Conservation (phyloP, 2,113 vertebrate genomes). For the Lepus timidus region DNA sequence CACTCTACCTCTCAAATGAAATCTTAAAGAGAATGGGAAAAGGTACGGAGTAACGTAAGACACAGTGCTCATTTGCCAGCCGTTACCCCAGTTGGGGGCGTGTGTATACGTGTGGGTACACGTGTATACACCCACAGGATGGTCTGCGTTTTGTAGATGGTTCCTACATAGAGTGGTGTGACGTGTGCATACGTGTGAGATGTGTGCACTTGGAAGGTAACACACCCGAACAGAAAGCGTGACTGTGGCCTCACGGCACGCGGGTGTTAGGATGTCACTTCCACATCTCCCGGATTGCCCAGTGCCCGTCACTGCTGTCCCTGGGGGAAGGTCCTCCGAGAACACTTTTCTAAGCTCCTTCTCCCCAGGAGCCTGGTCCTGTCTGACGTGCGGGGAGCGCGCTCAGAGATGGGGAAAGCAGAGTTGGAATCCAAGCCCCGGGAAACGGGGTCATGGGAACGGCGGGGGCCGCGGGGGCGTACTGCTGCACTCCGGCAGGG, state of each 20-base stretch:
- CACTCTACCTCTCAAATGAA: no score
- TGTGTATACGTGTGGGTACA: rapidly evolving
- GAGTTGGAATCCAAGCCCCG: not conserved
- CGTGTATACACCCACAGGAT: no score
- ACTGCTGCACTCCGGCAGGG: conserved; percentile 82
- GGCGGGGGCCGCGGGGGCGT: not conserved
- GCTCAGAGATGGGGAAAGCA: not conserved
- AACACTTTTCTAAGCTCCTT: not conserved
- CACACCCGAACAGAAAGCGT: rapidly evolving
- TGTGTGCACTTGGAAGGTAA: not conserved
- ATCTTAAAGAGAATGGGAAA: no score
- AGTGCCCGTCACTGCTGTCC: no score
- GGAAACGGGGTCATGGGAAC: not conserved
- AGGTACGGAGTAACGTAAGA: not conserved
- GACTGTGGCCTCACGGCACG: not conserved
- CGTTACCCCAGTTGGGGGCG: no score
- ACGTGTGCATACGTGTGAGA: rapidly evolving
- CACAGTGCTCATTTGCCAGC: not conserved
- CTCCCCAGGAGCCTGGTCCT: not conserved
- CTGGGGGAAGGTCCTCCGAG: no score
- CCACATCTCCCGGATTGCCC: no score
- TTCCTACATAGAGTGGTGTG: rapidly evolving
- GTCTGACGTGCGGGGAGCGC: not conserved
- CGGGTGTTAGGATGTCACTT: no score
- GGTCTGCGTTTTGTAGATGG: no score